A percentile compares a stretch with the other conserved stretches of the same genome.
phyloP scores from a whole-genome alignment of 2,113 vertebrate genomes.

The Polyodon spathula region DNA sequence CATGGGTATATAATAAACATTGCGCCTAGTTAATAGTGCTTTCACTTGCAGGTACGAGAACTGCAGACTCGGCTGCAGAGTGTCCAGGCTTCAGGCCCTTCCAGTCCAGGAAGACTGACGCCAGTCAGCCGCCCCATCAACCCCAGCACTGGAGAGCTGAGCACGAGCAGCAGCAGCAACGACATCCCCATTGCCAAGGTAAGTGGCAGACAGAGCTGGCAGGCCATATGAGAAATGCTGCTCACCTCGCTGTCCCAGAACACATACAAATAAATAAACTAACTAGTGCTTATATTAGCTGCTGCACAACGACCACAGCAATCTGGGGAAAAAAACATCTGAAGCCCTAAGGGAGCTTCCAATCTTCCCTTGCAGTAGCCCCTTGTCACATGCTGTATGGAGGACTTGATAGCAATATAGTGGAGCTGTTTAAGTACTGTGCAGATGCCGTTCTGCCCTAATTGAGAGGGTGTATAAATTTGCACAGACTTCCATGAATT shows the following conservation, averaged over 20 bases:
- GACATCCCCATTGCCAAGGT: slow-evolving; percentile 82
- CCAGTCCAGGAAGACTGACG: slow-evolving; percentile 64
- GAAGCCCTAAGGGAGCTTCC: not conserved
- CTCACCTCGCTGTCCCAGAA: not conserved
- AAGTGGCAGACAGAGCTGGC: slow-evolving; percentile 11
- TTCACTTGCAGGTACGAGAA: slow-evolving; percentile 60
- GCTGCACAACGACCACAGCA: not conserved
- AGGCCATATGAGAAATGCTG: too few relatives aligned
- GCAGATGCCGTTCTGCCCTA: too few relatives aligned
- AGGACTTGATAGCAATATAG: slow-evolving; percentile 7
- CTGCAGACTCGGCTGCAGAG: slow-evolving; percentile 75
- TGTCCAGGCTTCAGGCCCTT: slow-evolving; percentile 59
- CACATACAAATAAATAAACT: not conserved
- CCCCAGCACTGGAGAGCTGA: slow-evolving; percentile 77
- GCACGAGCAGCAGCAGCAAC: slow-evolving; percentile 81
- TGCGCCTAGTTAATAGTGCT: too few relatives aligned
- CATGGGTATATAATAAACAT: too few relatives aligned
- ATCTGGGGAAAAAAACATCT: not conserved
- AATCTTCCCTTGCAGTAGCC: not conserved
- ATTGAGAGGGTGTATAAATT: too few relatives aligned
- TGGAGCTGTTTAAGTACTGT: not conserved
- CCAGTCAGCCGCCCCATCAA: slow-evolving; percentile 64
- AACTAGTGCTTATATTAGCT: not conserved
- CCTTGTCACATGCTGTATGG: slow-evolving; percentile 14
- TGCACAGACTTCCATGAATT: too few relatives aligned